These are phyloP conservation scores for Sitodiplosis mosellana DNA, from an alignment of 1,140 invertebrate species.

Conservation along the genomic window DNA sequence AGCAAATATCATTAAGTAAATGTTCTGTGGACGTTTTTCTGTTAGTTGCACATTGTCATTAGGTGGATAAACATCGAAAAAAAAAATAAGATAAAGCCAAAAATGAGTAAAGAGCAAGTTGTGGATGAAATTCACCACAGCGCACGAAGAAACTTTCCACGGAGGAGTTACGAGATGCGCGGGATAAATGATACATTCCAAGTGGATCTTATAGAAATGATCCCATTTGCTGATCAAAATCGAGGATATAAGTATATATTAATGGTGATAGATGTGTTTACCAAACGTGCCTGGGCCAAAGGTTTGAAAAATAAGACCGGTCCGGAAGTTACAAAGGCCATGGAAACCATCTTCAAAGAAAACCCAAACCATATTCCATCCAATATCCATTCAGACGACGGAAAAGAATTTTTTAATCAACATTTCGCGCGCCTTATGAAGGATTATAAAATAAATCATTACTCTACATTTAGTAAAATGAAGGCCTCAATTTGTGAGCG, in stretches of 20 bases:
- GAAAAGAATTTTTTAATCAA: constrained; percentile 18
- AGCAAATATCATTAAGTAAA: constrained; percentile 5
- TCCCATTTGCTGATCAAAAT: constrained; percentile 18
- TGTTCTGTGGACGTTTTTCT: too few relatives aligned
- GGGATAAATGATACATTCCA: constrained; percentile 24
- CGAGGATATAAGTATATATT: constrained; percentile 25
- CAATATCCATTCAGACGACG: constrained; percentile 17
- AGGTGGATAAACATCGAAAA: too few relatives aligned
- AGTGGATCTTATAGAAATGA: constrained; percentile 24
- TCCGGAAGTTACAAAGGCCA: constrained; percentile 12
- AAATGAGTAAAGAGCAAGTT: too few relatives aligned
- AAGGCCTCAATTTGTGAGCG: constrained; percentile 29
- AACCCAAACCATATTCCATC: constrained; percentile 13
- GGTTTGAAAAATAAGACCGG: constrained; percentile 28
- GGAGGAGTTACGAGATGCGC: constrained; percentile 17
- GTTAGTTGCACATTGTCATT: too few relatives aligned
- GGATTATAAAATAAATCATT: constrained; percentile 23
- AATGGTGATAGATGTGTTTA: constrained; percentile 27
- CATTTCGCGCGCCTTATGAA: constrained; percentile 15
- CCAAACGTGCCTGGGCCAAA: constrained; percentile 26
- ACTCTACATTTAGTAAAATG: constrained; percentile 23
- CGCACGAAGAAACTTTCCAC: constrained; percentile 18
- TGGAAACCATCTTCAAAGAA: constrained; percentile 15
- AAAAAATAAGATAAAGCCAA: too few relatives aligned
- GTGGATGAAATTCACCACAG: constrained; percentile 21